These are phyloP conservation scores for Phrynocephalus versicolor DNA, from an alignment of 2,113 vertebrate species.

Conservation along the genomic window DNA sequence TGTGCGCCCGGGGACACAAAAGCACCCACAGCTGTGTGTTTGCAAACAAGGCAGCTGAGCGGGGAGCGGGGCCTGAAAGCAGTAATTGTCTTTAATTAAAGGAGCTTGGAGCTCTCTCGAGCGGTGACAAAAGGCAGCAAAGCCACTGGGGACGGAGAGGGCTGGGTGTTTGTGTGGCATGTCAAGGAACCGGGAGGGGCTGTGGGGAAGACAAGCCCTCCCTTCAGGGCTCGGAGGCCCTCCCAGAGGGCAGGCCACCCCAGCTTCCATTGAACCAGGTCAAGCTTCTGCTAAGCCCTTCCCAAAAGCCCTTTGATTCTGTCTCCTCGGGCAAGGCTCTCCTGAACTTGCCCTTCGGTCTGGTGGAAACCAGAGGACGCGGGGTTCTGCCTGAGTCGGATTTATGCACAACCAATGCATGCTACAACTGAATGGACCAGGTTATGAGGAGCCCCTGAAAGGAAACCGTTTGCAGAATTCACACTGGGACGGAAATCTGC, in stretches of 20 bases:
- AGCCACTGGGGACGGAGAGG: constrained; percentile 61
- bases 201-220: not conserved
- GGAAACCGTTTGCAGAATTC: no score
- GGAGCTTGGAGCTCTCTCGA: constrained; percentile 79
- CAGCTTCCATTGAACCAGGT: not conserved
- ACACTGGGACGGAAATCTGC: no score
- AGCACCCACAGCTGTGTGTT: constrained; percentile 82
- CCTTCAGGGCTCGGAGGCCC: not conserved
- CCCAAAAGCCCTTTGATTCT: not conserved
- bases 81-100: constrained; percentile 89
- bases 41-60: constrained; percentile 83
- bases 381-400: no score
- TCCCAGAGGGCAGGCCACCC: not conserved
- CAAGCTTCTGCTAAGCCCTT: not conserved
- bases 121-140: constrained; percentile 80
- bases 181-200: not conserved
- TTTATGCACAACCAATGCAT: no score
- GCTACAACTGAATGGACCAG: no score
- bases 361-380: fast-evolving
- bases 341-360: not conserved
- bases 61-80: constrained; percentile 84
- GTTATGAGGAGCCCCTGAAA: no score
- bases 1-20: constrained; percentile 67
- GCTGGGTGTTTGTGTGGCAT: constrained; percentile 10
- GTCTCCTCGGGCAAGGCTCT: not conserved